A percentile compares a stretch with the other conserved stretches of the same genome.
Conservation (phyloP, 2,888 invertebrate genomes). For the Xanthia icteritia region DNA sequence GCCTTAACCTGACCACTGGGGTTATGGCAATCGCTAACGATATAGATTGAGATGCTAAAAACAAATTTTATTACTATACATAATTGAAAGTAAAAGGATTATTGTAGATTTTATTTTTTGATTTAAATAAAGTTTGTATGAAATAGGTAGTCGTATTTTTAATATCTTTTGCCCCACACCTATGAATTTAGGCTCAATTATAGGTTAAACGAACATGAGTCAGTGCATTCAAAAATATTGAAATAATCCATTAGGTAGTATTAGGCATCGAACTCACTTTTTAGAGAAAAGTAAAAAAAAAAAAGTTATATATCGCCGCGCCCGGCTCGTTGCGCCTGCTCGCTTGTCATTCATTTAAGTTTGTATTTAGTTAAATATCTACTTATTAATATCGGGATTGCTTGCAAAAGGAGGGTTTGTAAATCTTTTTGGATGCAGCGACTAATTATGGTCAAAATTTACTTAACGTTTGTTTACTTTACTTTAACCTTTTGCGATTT, state of each 20-base stretch:
- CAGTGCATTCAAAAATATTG: too few species aligned
- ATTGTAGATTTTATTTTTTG: slow-evolving; percentile 91
- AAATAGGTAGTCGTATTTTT: slow-evolving; percentile 75
- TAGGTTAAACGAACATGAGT: too few species aligned
- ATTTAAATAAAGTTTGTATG: slow-evolving; percentile 90
- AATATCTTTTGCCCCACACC: background rate
- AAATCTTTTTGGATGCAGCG: too few species aligned
- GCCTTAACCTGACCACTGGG: slow-evolving; percentile 53
- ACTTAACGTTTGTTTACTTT: too few species aligned
- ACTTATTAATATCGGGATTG: background rate
- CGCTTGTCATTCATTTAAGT: too few species aligned
- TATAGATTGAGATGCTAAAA: slow-evolving; percentile 80
- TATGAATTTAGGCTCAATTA: background rate
- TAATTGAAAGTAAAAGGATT: slow-evolving; percentile 85
- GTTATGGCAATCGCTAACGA: slow-evolving; percentile 65
- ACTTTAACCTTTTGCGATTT: too few species aligned
- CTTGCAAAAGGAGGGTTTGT: background rate
- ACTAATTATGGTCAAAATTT: background rate
- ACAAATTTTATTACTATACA: slow-evolving; percentile 86
- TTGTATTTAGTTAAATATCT: too few species aligned
- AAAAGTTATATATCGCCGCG: too few species aligned
- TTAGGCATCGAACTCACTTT: too few species aligned
- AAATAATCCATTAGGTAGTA: too few species aligned
- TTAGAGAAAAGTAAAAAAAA: too few species aligned
- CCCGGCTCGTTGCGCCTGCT: too few species aligned